Percentiles rank a stretch among this genome's conserved stretches.
Evolutionary conservation across 2,888 invertebrate species (phyloP).

Genomic region (Polydrusus cervinus): DNA sequence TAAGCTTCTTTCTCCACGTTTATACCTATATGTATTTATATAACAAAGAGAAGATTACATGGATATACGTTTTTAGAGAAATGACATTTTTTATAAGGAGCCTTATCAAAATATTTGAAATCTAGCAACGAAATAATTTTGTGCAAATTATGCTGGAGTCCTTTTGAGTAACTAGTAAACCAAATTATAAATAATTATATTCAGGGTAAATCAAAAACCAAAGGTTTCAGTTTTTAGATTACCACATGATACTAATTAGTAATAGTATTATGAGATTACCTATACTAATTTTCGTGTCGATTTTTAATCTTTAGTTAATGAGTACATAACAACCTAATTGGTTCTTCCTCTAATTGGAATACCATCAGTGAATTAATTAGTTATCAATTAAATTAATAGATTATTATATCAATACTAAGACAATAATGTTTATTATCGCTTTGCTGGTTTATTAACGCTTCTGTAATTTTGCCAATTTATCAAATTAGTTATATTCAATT

Average conservation of each 20-base stretch:
- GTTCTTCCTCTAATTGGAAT: too few relatives aligned
- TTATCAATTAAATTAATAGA: too few relatives aligned
- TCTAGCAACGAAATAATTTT: not conserved
- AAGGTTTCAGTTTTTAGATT: too few relatives aligned
- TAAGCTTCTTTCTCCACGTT: conserved; percentile 21
- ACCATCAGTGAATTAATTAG: too few relatives aligned
- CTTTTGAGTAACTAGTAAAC: not conserved
- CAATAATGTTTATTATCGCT: not conserved
- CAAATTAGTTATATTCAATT: conserved; percentile 20
- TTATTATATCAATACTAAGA: too few relatives aligned
- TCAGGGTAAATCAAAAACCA: too few relatives aligned
- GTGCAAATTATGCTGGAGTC: not conserved
- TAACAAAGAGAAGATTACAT: conserved; percentile 6
- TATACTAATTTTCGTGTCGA: too few relatives aligned
- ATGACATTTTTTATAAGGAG: conserved; percentile 10
- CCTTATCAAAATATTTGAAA: not conserved
- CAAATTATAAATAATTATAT: too few relatives aligned
- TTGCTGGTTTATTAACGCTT: not conserved
- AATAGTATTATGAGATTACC: too few relatives aligned
- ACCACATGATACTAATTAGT: too few relatives aligned
- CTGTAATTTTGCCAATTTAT: conserved; percentile 17
- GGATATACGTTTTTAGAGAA: conserved; percentile 11
- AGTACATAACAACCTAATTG: too few relatives aligned
- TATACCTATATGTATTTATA: conserved; percentile 28
- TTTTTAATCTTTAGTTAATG: too few relatives aligned